phyloP scores from a whole-genome alignment of 2,113 vertebrate genomes.

The Neolamprologus devosi region DNA sequence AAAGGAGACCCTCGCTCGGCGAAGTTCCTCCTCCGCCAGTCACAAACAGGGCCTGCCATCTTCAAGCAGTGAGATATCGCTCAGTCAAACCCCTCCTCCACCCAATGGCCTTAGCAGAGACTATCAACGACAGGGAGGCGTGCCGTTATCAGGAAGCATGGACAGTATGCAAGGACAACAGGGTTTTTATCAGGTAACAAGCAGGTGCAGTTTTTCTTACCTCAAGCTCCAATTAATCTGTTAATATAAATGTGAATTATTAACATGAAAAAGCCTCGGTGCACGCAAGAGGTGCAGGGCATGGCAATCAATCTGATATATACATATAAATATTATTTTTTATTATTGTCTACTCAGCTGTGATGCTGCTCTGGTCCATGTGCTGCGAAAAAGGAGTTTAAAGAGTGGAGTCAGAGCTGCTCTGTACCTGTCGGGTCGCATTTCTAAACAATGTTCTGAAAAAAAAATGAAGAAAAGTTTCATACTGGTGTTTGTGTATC shows the following conservation, averaged over 20 bases:
- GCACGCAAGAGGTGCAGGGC: neutral
- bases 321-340: neutral
- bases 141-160: constrained; percentile 78
- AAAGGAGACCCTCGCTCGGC: constrained; percentile 87
- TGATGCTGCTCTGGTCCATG: neutral
- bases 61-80: constrained; percentile 84
- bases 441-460: neutral
- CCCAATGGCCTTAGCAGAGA: constrained; percentile 64
- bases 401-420: neutral
- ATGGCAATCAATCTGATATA: neutral
- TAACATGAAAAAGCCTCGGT: neutral
- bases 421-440: neutral
- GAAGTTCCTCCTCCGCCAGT: constrained; percentile 72
- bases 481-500: neutral
- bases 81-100: constrained; percentile 72
- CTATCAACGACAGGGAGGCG: constrained; percentile 73
- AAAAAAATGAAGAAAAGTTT: neutral
- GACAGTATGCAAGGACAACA: constrained; percentile 73
- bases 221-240: neutral
- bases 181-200: constrained; percentile 81
- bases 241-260: neutral
- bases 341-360: neutral
- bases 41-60: constrained; percentile 74
- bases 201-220: neutral
- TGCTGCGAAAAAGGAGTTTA: neutral